Evolutionary conservation across 2,888 invertebrate species (phyloP).

Genomic region (Drosophila nr. medialis): DNA sequence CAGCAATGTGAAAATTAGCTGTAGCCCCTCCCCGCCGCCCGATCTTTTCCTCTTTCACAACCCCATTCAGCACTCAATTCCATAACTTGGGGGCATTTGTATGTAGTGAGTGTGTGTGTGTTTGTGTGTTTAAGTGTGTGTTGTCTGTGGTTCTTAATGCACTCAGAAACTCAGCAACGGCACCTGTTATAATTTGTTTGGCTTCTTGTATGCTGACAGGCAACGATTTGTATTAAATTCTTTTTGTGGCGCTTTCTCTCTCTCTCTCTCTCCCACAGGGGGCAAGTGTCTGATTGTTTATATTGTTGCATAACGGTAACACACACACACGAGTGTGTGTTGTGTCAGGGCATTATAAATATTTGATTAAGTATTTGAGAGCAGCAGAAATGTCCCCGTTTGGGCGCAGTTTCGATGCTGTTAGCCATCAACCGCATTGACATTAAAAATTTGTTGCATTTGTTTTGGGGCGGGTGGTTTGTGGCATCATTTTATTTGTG

Average conservation of each 20-base stretch:
- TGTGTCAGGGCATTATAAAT: constrained; percentile 35
- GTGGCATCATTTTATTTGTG: constrained; percentile 19
- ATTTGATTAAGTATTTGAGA: constrained; percentile 69
- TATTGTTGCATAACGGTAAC: constrained; percentile 68
- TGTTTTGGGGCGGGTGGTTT: neutral
- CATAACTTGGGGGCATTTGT: constrained; percentile 42
- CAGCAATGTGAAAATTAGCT: constrained; percentile 55
- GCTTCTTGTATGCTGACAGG: constrained; percentile 76
- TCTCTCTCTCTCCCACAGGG: constrained; percentile 35
- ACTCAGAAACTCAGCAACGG: constrained; percentile 54
- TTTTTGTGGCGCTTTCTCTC: constrained; percentile 42
- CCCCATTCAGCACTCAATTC: constrained; percentile 23
- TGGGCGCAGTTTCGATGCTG: constrained; percentile 31
- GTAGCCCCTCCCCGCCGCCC: neutral
- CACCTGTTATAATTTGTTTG: constrained; percentile 78
- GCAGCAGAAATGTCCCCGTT: constrained; percentile 16
- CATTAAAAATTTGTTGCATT: constrained; percentile 66
- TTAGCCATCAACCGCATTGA: constrained; percentile 59
- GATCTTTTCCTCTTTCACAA: constrained; percentile 1
- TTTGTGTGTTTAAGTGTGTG: constrained; percentile 18
- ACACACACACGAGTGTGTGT: constrained; percentile 15
- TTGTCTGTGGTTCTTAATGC: constrained; percentile 49
- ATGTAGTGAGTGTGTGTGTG: constrained; percentile 1
- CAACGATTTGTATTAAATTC: constrained; percentile 77
- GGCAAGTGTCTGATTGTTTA: constrained; percentile 43